phyloP scores from a whole-genome alignment of 2,888 invertebrate species.

The Sphinx pinastri region DNA sequence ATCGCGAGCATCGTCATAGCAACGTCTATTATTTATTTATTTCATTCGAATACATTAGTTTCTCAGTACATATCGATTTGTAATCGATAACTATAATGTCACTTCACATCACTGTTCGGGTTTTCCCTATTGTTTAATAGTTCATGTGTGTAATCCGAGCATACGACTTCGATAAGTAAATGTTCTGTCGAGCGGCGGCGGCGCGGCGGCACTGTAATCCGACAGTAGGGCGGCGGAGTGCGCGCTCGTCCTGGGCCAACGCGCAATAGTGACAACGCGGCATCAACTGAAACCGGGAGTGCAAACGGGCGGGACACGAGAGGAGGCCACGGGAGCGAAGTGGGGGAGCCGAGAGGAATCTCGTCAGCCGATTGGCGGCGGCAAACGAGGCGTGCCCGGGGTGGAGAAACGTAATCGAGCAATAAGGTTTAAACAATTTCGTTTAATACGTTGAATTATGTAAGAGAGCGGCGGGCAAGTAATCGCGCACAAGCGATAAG shows the following conservation, averaged over 20 bases:
- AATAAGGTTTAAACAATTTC: conserved; percentile 85
- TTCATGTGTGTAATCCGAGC: conserved; percentile 1
- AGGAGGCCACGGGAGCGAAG: conserved; percentile 49
- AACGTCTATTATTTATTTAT: conserved; percentile 58
- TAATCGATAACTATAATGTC: conserved; percentile 32
- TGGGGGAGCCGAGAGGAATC: conserved; percentile 51
- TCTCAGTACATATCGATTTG: neutral
- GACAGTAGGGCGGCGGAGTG: conserved; percentile 35
- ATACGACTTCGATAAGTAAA: neutral
- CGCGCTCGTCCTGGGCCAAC: conserved; percentile 58
- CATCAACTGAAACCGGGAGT: conserved; percentile 57
- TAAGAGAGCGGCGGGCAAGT: conserved; percentile 83
- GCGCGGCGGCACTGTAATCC: conserved; percentile 20
- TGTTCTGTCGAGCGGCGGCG: conserved; percentile 7
- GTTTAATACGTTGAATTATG: conserved; percentile 85
- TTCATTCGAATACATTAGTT: conserved; percentile 34
- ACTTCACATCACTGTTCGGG: conserved; percentile 51
- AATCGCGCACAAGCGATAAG: conserved; percentile 84
- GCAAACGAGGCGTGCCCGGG: conserved; percentile 78
- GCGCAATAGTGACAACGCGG: conserved; percentile 58
- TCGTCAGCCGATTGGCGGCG: conserved; percentile 68
- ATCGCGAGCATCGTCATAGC: conserved; percentile 83
- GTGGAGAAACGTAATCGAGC: conserved; percentile 83
- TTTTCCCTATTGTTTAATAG: neutral
- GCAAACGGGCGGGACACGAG: conserved; percentile 61